These are phyloP conservation scores for Geopemphigus sp. DNA, from an alignment of 1,140 invertebrate genomes.

Conservation along the genomic window DNA sequence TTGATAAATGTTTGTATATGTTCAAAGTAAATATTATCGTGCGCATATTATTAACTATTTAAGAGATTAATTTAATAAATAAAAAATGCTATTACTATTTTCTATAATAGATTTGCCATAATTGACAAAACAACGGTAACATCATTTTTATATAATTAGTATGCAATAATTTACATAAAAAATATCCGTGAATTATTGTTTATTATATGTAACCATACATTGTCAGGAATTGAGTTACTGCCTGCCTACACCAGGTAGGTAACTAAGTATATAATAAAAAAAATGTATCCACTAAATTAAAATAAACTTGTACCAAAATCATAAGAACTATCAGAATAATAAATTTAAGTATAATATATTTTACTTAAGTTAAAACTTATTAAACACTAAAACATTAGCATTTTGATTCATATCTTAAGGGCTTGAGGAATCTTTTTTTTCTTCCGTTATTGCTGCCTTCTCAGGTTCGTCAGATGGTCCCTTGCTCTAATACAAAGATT, in stretches of 20 bases:
- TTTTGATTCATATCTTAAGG: conserved; percentile 35
- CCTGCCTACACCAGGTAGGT: background rate
- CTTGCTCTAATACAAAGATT: background rate
- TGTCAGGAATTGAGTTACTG: conserved; percentile 7
- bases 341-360: conserved; percentile 36
- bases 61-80: too few species aligned
- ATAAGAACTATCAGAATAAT: conserved; percentile 26
- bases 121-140: too few species aligned
- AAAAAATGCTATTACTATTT: too few species aligned
- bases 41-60: too few species aligned
- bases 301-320: conserved; percentile 37
- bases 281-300: conserved; percentile 17
- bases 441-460: background rate
- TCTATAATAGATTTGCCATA: too few species aligned
- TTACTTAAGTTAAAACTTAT: conserved; percentile 23
- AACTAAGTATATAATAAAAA: background rate
- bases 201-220: background rate
- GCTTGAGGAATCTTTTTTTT: conserved; percentile 25
- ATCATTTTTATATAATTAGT: too few species aligned
- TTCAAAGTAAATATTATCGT: too few species aligned
- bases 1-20: too few species aligned
- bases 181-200: background rate
- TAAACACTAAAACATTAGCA: conserved; percentile 32
- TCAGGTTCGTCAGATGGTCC: conserved; percentile 1
- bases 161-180: too few species aligned